These are phyloP conservation scores for Cyclargus thomasi DNA, from an alignment of 1,140 invertebrate species.

Conservation along the genomic window DNA sequence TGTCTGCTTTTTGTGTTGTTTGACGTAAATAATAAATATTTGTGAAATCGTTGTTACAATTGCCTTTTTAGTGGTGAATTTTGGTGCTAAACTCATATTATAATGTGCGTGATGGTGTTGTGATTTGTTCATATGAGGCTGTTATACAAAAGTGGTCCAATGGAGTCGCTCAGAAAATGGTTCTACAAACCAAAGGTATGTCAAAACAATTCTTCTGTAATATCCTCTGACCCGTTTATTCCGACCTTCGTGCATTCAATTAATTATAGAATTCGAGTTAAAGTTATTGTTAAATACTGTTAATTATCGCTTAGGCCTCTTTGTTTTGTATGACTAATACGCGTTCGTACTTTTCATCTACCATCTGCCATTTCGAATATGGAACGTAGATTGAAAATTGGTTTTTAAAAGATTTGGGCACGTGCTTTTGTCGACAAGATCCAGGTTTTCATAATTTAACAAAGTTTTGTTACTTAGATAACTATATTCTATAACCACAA, in stretches of 20 bases:
- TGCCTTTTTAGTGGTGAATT: conserved; percentile 49
- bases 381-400: neutral
- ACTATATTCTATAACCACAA: neutral
- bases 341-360: neutral
- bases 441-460: neutral
- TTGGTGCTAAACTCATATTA: conserved; percentile 58
- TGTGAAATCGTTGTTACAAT: conserved; percentile 48
- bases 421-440: neutral
- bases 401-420: neutral
- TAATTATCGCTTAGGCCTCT: neutral
- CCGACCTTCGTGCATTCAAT: conserved; percentile 20
- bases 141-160: conserved; percentile 76
- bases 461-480: neutral
- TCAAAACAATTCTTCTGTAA: conserved; percentile 49
- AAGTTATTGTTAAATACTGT: neutral
- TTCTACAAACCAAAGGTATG: conserved; percentile 93
- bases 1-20: conserved; percentile 70
- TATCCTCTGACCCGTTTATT: conserved; percentile 28
- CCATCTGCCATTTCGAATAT: conserved; percentile 4
- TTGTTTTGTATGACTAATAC: neutral
- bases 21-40: conserved; percentile 75
- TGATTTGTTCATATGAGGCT: conserved; percentile 73
- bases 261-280: neutral
- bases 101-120: conserved; percentile 65
- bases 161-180: conserved; percentile 94